Conservation (phyloP, 1,140 invertebrate species). For the Atta texana region DNA sequence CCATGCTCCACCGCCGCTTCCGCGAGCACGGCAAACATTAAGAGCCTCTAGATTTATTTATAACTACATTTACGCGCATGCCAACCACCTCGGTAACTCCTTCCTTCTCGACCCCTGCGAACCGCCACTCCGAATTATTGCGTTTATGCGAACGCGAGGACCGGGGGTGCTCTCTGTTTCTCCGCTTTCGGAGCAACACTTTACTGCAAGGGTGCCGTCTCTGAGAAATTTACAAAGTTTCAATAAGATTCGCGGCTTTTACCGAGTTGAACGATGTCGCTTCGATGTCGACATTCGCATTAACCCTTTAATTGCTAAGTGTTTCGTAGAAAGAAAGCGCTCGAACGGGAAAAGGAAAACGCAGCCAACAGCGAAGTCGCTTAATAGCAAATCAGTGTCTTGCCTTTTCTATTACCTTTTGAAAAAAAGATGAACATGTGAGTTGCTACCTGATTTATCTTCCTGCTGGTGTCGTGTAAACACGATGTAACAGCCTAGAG, state of each 20-base stretch:
- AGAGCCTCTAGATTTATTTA: constrained; percentile 87
- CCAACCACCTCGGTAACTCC: constrained; percentile 75
- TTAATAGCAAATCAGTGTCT: neutral
- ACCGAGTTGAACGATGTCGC: constrained; percentile 35
- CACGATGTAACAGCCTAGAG: neutral
- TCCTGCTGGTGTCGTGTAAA: neutral
- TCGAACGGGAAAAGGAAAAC: neutral
- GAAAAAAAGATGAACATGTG: neutral
- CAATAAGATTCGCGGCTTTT: constrained; percentile 58
- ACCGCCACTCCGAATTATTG: constrained; percentile 82
- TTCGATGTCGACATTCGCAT: constrained; percentile 21
- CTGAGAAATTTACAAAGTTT: constrained; percentile 52
- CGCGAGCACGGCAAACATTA: constrained; percentile 81
- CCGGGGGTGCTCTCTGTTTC: constrained; percentile 24
- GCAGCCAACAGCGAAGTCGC: neutral
- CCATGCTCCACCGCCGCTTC: constrained; percentile 58
- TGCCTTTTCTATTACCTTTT: constrained; percentile 7
- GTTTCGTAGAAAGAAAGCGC: neutral
- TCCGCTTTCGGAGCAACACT: neutral
- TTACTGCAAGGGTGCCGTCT: constrained; percentile 24
- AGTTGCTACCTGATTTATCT: constrained; percentile 34
- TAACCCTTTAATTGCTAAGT: constrained; percentile 27
- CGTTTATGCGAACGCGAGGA: constrained; percentile 80
- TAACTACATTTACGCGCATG: constrained; percentile 87
- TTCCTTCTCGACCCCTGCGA: constrained; percentile 78